A percentile compares a stretch with the other conserved stretches of the same genome.
phyloP scores from a whole-genome alignment of 1,140 invertebrate species.

The Magallana angulata region DNA sequence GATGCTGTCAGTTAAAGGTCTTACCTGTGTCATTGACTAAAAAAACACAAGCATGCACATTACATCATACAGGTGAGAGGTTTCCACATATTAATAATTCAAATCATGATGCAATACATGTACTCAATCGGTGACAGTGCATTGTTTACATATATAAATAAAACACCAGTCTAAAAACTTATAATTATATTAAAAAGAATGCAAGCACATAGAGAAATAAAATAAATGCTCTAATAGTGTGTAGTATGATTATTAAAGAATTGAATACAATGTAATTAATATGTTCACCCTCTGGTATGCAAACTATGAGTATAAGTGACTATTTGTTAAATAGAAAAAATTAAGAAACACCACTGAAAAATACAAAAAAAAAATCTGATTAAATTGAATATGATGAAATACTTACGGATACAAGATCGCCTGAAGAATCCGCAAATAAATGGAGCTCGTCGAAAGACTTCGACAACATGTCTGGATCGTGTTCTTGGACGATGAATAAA shows the following conservation, averaged over 20 bases:
- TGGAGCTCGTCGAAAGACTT: constrained; percentile 92
- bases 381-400: background rate
- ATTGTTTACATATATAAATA: too few species aligned
- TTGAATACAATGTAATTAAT: too few species aligned
- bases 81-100: background rate
- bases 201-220: too few species aligned
- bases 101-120: background rate
- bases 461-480: constrained; percentile 85
- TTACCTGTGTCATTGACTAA: constrained; percentile 30
- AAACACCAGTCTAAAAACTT: too few species aligned
- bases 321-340: too few species aligned
- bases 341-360: background rate
- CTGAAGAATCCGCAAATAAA: constrained; percentile 86
- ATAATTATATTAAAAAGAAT: too few species aligned
- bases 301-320: background rate
- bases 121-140: too few species aligned
- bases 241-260: too few species aligned
- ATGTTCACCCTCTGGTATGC: background rate
- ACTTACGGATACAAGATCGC: constrained; percentile 77
- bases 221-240: too few species aligned
- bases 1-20: background rate
- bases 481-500: constrained; percentile 86
- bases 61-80: background rate
- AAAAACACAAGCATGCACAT: constrained; percentile 35
- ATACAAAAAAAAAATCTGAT: background rate